Evolutionary conservation across 2,797 vertebrate species (phyloP), one percentile per base, ranked within the genome.

Genomic region (Coranthus polyacanthus): DNA sequence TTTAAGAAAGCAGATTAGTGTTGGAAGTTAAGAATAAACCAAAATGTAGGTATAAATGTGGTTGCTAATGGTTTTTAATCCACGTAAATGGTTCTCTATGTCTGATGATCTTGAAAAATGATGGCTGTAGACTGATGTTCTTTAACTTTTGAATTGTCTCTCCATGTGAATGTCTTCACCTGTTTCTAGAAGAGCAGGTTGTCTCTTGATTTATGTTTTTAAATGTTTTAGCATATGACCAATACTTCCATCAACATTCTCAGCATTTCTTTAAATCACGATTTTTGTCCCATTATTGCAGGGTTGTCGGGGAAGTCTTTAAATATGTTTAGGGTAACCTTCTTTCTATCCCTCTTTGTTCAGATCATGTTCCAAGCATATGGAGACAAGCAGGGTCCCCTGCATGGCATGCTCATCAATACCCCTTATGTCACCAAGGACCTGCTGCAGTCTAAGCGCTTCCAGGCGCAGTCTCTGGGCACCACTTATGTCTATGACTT

Each of bases 291-390:
- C 29, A 32, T 32, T 32, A 32, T 32, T 9, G 10, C 29, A 32
- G 7, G 29, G 29, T 32, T 32, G 29, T 9, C 3, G 29, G 29
- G 29, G 29, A 32, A 32, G 29, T 32, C 29, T 32, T 32, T 32
- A 9, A 32, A 8, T 43, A 6, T 18, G 2, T 72, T 1, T 54
- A 20, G 50, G 65, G 32, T 75, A 16, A 73, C 52, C 1, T 38
- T 59, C 2, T 22, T 17, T 74, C 11, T 37, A 32, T 64, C 6
- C 38, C 4, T 50, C 13, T 60, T 29, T 79, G 29, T 65, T 17
- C 80, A 99, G 98, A 99, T 99, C 85, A 97, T 98, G 97, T 98
- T 99, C 80, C 94, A 97, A 74, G 97, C 97, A 0, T 99, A 97
- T 0, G 96, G 97, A 47, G 95, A 97, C 84, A 99, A 99, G 65